Evolutionary conservation across 1,140 invertebrate species (phyloP).

Genomic region (Drosophila yakuba): DNA sequence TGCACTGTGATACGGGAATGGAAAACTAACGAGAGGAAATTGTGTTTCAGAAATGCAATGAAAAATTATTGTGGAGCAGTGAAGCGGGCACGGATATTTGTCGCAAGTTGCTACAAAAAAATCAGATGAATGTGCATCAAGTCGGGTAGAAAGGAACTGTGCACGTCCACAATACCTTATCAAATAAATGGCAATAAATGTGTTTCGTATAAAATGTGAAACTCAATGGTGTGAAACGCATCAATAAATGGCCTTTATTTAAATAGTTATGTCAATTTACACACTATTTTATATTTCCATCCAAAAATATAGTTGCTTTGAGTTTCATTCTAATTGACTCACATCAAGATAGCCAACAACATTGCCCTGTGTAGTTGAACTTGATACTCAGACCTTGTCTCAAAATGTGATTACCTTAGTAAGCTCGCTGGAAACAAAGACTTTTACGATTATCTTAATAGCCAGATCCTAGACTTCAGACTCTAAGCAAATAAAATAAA

Average conservation of each 20-base stretch:
- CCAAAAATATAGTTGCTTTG: not conserved
- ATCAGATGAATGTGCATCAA: constrained; percentile 6
- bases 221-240: not conserved
- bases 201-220: constrained; percentile 1
- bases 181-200: constrained; percentile 23
- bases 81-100: constrained; percentile 14
- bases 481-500: constrained; percentile 10
- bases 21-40: constrained; percentile 26
- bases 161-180: constrained; percentile 12
- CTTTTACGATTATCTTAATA: constrained; percentile 16
- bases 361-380: not conserved
- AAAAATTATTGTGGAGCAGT: constrained; percentile 30
- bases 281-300: too few relatives aligned
- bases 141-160: not conserved
- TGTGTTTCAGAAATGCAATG: constrained; percentile 42
- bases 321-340: not conserved
- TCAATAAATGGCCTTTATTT: too few relatives aligned
- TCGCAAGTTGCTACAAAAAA: constrained; percentile 12
- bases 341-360: not conserved
- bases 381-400: not conserved
- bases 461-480: not conserved
- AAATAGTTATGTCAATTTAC: too few relatives aligned
- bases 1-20: constrained; percentile 37
- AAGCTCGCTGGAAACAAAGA: not conserved
- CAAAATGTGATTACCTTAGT: not conserved